Percentiles rank a stretch among this genome's conserved stretches.
Conservation (phyloP, 2,797 vertebrate species). For the Percopsis omiscomaycus region DNA sequence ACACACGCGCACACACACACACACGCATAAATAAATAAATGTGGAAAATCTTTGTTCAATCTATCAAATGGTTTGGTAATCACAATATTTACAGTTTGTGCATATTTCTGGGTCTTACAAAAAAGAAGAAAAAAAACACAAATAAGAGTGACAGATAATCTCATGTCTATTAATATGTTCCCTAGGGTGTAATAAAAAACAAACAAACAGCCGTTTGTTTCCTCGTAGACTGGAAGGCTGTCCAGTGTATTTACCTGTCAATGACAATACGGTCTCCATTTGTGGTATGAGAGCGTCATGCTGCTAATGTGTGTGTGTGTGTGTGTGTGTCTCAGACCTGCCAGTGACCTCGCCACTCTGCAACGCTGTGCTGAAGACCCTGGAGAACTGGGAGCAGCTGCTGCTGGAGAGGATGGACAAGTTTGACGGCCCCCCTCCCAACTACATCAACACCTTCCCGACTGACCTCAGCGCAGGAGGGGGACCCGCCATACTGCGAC, state of each 20-base stretch:
- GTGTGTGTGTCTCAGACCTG: constrained; percentile 80
- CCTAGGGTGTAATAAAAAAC: no score
- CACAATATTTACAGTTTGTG: background rate
- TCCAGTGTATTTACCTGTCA: no score
- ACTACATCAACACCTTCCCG: constrained; percentile 93
- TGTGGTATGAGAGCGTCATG: no score
- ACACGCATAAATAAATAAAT: constrained; percentile 11
- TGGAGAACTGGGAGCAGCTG: constrained; percentile 96
- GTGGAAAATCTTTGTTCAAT: background rate
- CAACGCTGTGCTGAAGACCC: constrained; percentile 90
- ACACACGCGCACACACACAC: background rate
- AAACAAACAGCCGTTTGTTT: no score
- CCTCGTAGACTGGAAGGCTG: no score
- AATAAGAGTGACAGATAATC: no score
- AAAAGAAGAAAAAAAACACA: no score
- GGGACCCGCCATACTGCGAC: constrained; percentile 88
- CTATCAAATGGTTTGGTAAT: background rate
- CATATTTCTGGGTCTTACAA: no score
- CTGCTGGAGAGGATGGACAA: constrained; percentile 91
- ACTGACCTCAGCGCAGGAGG: constrained; percentile 84
- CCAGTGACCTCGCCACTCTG: constrained; percentile 92
- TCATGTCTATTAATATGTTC: no score
- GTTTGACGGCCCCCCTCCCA: constrained; percentile 94
- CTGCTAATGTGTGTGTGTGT: background rate
- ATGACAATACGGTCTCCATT: no score